Base-by-base conservation (phyloP, 2,113 vertebrate species). In the Clarias macrocephalus region DNA sequence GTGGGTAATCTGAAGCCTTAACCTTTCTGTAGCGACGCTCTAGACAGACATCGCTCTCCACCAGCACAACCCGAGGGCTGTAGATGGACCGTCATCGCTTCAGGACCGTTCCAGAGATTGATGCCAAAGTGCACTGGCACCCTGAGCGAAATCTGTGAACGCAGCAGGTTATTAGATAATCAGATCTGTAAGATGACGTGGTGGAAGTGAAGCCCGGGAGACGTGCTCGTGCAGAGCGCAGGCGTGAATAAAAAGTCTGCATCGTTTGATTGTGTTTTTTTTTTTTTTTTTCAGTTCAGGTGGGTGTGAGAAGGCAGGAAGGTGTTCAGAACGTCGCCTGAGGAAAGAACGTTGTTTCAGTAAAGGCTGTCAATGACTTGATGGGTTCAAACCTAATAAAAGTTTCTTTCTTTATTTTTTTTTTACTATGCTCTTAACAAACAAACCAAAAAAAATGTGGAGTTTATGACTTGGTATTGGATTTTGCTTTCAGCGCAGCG, bases 401-500 rank as follows among this genome's bases (percentile, higher is more conserved):
- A 80, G 54, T 80, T 80, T 80, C 9, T 15, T 28, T 18, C 18
- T 52, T 52, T 76, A 13, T 48, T 33, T 33, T 25, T 13, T 42
- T 3, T 70, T 30, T 70, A 33, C 66, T 70, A 18, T 73, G 18
- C 33, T 73, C 19, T 73, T 73, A 21, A 37, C 30, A 33, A 70
- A 9, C 28, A 33, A 33, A 70, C 19, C 19, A 42, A 73, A 52
- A 25, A 75, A 52, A 52, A 48, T 25, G 73, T n/a, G n/a, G 11
- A 16, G 42, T n/a, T 76, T 77, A 77, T 56, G 52, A 56, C 72
- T n/a, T 15, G 54, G 54, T 30, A 59, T 57, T 59, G 54, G 19
- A 80, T 80, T 76, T 76, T 80, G 54, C 76, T 80, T 59, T 80
- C 54, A 30, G 76, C 54, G 3, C n/a, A 59, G 18, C 76, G 1